Conservation (phyloP, 2,888 invertebrate genomes). For the Melipona beecheii region DNA sequence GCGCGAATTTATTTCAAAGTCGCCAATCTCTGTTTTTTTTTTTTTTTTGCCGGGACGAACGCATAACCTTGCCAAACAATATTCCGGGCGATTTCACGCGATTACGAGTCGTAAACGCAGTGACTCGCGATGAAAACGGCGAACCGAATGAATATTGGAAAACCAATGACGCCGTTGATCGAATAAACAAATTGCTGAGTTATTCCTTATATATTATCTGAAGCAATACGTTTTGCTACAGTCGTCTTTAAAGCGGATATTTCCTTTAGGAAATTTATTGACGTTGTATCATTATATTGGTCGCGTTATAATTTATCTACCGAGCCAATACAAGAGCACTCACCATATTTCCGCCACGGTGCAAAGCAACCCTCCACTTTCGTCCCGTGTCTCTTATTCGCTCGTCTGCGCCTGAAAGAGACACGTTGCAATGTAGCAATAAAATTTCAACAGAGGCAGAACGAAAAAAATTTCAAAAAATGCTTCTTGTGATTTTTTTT, state of each 20-base stretch:
- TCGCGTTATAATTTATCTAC: no score
- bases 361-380: background rate
- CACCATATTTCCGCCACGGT: slow-evolving; percentile 5
- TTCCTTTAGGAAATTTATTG: background rate
- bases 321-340: background rate
- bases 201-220: no score
- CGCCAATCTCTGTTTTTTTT: slow-evolving; percentile 10
- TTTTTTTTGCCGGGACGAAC: background rate
- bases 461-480: background rate
- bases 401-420: slow-evolving; percentile 1
- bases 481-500: background rate
- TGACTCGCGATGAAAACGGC: background rate
- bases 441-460: background rate
- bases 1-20: slow-evolving; percentile 30
- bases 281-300: background rate
- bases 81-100: slow-evolving; percentile 11
- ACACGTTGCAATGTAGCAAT: background rate
- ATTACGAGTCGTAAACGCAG: slow-evolving; percentile 17
- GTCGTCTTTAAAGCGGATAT: background rate
- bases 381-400: background rate
- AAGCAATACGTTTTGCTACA: background rate
- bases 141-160: background rate
- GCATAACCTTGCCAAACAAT: background rate
- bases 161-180: background rate
- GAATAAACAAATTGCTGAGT: background rate